Percentiles rank a stretch among this genome's conserved stretches.
phyloP scores from a whole-genome alignment of 2,113 vertebrate genomes.

The Phrynosoma platyrhinos region DNA sequence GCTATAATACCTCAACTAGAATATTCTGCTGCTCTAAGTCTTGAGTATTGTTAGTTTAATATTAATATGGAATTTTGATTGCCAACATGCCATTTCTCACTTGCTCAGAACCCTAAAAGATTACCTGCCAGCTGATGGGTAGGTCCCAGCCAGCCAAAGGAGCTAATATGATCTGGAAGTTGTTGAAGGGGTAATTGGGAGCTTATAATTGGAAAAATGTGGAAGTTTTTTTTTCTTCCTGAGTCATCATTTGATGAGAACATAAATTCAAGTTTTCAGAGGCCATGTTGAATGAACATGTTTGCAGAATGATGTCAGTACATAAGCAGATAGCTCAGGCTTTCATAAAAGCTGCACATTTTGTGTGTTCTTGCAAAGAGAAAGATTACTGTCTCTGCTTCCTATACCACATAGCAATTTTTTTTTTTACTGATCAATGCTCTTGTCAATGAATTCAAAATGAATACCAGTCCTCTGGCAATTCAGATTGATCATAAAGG shows the following conservation, averaged over 20 bases:
- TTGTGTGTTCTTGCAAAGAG: neutral
- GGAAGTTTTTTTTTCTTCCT: slow-evolving; percentile 58
- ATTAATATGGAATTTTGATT: neutral
- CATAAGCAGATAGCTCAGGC: slow-evolving; percentile 55
- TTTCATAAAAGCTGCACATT: slow-evolving; percentile 55
- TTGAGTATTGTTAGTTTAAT: slow-evolving; percentile 18
- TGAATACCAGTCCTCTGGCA: neutral
- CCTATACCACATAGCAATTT: neutral
- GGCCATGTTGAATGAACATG: slow-evolving; percentile 61
- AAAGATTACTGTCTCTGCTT: neutral
- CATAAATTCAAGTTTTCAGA: slow-evolving; percentile 70
- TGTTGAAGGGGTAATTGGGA: slow-evolving; percentile 53
- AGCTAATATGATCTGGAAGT: slow-evolving; percentile 44
- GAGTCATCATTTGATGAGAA: slow-evolving; percentile 65
- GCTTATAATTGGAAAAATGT: slow-evolving; percentile 65
- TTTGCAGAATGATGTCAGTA: slow-evolving; percentile 65
- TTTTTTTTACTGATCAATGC: neutral
- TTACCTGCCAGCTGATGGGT: neutral
- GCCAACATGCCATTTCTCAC: neutral
- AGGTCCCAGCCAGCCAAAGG: neutral
- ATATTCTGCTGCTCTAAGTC: neutral
- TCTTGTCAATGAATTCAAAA: neutral
- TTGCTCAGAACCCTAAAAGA: slow-evolving; percentile 36
- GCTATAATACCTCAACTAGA: neutral
- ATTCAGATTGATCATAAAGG: too few relatives aligned